Evolutionary conservation across 2,888 invertebrate genomes (phyloP).

Genomic region (Coleophora flavipennella): DNA sequence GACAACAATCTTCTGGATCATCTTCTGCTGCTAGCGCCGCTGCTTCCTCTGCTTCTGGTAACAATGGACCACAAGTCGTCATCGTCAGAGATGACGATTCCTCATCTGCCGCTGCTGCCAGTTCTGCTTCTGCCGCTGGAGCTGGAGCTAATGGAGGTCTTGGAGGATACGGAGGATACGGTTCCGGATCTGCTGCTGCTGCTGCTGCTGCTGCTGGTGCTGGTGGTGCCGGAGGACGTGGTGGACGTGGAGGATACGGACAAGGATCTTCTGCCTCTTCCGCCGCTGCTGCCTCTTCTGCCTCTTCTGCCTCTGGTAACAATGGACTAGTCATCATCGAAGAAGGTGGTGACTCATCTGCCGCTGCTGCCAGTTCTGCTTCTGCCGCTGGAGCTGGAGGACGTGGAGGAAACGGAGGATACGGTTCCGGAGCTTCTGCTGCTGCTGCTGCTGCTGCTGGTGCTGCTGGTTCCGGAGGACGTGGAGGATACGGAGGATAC

Average conservation of each 20-base stretch:
- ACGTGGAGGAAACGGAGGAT: conserved; percentile 5
- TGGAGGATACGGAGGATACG: conserved; percentile 4
- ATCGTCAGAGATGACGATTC: conserved; percentile 1
- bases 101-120: neutral
- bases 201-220: conserved; percentile 5
- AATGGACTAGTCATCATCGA: neutral
- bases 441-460: conserved; percentile 2
- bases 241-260: conserved; percentile 4
- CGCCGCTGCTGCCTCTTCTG: conserved; percentile 1
- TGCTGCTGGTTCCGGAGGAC: neutral
- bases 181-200: neutral
- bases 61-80: conserved; percentile 2
- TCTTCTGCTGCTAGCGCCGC: conserved; percentile 1
- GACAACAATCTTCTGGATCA: too few relatives aligned
- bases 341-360: conserved; percentile 1
- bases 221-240: conserved; percentile 7
- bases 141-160: conserved; percentile 8
- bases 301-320: conserved; percentile 6
- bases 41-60: conserved; percentile 1
- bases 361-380: conserved; percentile 4
- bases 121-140: conserved; percentile 3
- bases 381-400: neutral
- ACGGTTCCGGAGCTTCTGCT: conserved; percentile 1
- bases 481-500: neutral
- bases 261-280: conserved; percentile 1